Conservation (phyloP, 2,113 vertebrate genomes). For the Drymodes brunneopygia region DNA sequence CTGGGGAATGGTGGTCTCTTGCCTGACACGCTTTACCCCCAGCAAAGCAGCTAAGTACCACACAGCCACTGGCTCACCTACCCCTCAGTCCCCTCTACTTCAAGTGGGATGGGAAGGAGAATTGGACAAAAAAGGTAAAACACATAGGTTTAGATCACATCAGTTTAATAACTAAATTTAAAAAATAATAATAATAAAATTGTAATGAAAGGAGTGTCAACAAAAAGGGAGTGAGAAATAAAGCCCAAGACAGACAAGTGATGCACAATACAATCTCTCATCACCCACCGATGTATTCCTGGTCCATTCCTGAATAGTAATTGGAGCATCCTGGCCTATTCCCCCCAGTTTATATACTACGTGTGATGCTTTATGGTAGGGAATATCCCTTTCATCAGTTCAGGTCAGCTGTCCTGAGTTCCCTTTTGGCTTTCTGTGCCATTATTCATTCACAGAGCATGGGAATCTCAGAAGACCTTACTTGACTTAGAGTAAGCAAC, state of each 20-base stretch:
- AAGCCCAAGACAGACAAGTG: neutral
- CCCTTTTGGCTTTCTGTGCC: neutral
- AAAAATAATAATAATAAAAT: no score
- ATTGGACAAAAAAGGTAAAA: neutral
- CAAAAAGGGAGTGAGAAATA: neutral
- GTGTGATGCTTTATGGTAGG: neutral
- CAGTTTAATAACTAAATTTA: neutral
- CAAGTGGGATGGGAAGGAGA: neutral
- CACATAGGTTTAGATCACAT: neutral
- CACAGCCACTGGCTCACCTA: neutral
- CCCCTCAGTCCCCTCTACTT: no score
- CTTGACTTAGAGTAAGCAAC: neutral
- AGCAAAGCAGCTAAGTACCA: neutral
- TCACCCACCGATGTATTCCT: neutral
- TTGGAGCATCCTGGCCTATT: neutral
- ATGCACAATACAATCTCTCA: neutral
- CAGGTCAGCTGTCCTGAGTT: neutral
- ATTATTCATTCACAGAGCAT: neutral
- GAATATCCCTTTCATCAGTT: neutral
- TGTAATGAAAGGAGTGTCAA: neutral
- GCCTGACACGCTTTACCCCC: neutral
- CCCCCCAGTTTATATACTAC: neutral
- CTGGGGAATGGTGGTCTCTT: neutral
- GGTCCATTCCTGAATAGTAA: neutral
- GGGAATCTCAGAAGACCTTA: neutral